Evolutionary conservation across 2,113 vertebrate species (phyloP).

Genomic region (Bubalus kerabau): DNA sequence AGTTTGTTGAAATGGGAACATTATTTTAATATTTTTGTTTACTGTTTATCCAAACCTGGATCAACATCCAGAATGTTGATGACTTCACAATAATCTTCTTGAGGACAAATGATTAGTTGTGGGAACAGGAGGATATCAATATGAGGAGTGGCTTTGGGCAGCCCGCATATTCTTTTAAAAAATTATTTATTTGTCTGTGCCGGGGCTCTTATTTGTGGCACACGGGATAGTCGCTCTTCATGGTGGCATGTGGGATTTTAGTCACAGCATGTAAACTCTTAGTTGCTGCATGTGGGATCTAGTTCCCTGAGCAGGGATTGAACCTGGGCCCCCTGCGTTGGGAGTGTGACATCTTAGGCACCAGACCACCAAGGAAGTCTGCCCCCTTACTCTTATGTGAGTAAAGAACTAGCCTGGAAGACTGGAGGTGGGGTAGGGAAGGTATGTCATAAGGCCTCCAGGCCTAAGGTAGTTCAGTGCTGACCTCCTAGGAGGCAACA

Average conservation of each 20-base stretch:
- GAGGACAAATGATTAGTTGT: not conserved
- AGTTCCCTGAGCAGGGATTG: not conserved
- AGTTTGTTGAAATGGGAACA: not conserved
- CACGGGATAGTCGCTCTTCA: fast-evolving
- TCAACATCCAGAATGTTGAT: not conserved
- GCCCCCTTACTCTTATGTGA: not conserved
- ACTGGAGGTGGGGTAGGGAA: not conserved
- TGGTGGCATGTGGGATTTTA: not conserved
- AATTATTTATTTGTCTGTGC: not conserved
- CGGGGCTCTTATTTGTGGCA: not conserved
- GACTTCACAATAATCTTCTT: not conserved
- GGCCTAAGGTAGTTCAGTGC: not conserved
- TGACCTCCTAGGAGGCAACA: not conserved
- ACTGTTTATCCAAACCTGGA: not conserved
- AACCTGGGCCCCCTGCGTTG: not conserved
- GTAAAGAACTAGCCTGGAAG: not conserved
- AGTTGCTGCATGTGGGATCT: not conserved
- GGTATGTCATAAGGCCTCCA: not conserved
- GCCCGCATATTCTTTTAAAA: not conserved
- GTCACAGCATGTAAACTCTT: not conserved
- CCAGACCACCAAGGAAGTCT: not conserved
- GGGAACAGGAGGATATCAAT: not conserved
- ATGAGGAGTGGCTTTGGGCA: not conserved
- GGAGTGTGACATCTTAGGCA: not conserved
- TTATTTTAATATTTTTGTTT: not conserved